Base-by-base conservation (phyloP, 2,113 vertebrate species). In the Onychostoma macrolepis region DNA sequence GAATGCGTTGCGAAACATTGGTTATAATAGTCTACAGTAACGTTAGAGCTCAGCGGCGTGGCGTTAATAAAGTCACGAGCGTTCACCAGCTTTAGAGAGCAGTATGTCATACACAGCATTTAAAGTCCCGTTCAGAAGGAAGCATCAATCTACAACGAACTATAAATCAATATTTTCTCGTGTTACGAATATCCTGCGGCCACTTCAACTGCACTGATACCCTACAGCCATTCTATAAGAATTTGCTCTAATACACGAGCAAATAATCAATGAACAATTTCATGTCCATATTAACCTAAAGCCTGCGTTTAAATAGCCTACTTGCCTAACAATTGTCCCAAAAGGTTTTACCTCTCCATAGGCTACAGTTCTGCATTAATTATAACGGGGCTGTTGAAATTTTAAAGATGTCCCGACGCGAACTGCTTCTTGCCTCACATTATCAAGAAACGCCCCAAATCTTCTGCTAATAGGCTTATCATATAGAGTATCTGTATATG, bases 371-470 rank as follows among this genome's bases (percentile, higher is more conserved):
- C 45, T 78, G 45, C 26, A 33, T 53, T 33, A 21, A 58, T 58
- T 56, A 28, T 30, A 21, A 65, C 2, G 15, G 26, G 7, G 36
- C 4, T 43, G 19, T 43, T 50, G 21, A 12, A 5, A 50, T 48
- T 6, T 33, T 8, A 30, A 65, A 13, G 36, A 5, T 13, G 80
- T 69, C 63, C 63, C 10, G 17, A 67, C 43, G 11, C 26, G n/a
- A 83, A 83, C 43, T 50, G 43, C 50, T 69, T 48, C 10, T 83
- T 69, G 17, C 63, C 65, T 83, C 11, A 26, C 30, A 33, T 58
- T 56, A 69, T 30, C 58, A 77, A 79, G 48, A 86, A 65, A 86
- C 91, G 88, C 89, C 92, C 89, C 76, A 45, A 89, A 86, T 75
- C 83, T 26, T 10, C 13, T 63, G 21, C 1, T 28, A 4, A 24